phyloP scores from a whole-genome alignment of 1,140 invertebrate genomes.

The Agrypnia vestita region DNA sequence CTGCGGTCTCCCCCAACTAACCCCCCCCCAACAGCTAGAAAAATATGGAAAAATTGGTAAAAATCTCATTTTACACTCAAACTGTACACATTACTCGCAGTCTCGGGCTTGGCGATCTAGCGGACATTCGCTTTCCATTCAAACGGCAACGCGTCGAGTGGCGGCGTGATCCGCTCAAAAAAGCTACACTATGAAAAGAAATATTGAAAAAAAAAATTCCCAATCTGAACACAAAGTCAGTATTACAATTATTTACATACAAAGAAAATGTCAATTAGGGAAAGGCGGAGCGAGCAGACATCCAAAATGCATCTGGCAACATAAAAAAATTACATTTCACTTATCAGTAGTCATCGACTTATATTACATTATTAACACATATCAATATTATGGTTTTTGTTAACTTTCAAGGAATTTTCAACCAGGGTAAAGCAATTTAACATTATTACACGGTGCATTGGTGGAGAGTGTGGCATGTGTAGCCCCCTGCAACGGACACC shows the following conservation, averaged over 20 bases:
- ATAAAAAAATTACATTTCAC: constrained; percentile 34
- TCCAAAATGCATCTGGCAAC: constrained; percentile 31
- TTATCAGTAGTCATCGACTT: constrained; percentile 39
- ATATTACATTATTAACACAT: constrained; percentile 32
- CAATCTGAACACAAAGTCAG: not conserved
- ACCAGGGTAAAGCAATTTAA: constrained; percentile 13
- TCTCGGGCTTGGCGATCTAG: constrained; percentile 8
- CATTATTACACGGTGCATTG: not conserved
- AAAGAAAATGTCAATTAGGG: constrained; percentile 1
- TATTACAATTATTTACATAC: constrained; percentile 17
- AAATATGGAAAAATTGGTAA: not conserved
- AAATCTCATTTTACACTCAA: constrained; percentile 10
- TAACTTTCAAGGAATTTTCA: constrained; percentile 22
- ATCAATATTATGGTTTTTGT: constrained; percentile 22
- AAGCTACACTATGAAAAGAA: constrained; percentile 1
- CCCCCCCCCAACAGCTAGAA: too few species aligned
- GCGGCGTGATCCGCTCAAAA: not conserved
- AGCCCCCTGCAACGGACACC: too few species aligned
- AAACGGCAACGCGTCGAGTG: not conserved
- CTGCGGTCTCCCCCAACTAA: not conserved
- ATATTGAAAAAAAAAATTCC: not conserved
- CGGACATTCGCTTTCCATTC: not conserved
- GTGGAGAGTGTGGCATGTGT: not conserved
- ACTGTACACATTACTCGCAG: constrained; percentile 4
- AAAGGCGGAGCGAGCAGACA: constrained; percentile 20